Evolutionary conservation across 2,888 invertebrate species (phyloP), one percentile per base, ranked within the genome.

Genomic region (Schizaphis graminum): DNA sequence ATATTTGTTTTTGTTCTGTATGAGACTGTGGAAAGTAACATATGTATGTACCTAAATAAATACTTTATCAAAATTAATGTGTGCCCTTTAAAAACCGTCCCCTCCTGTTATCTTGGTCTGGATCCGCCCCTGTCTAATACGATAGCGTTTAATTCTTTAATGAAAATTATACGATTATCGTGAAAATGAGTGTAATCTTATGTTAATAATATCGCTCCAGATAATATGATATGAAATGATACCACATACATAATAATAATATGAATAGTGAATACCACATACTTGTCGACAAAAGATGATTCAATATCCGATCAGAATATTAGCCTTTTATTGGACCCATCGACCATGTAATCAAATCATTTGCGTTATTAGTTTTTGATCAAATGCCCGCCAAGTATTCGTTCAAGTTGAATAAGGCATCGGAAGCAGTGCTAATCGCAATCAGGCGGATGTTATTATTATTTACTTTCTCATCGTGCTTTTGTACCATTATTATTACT

Each of bases 291-390:
- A n/a, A 77, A 77, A 77, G 77, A 35, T 77, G 35, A 77, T 77
- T 77, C 21, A 77, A 77, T 77, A 35, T 77, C 77, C 77, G 35
- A 77, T 7, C 35, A 35, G 89, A 89, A 44, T 28, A 44, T 89
- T 44, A 44, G 57, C 57, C 41, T 44, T 89, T 44, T 44, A 41
- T 53, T 56, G n/a, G 11, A n/a, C 67, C 77, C 49, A 49, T 47
- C 67, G 67, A 35, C 90, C 90, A 49, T 77, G 35, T 49, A 90
- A 90, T 90, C 49, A 28, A 49, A 90, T 77, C 90, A 77, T 90
- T 77, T 35, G 90, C 3, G 90, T 77, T 90, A 90, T 90, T 67
- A 90, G 90, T 77, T 77, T 67, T 77, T 77, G 67, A 77, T 67
- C 21, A 35, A 35, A 90, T 35, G 5, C 16, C 28, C 61, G 8